Evolutionary conservation across 2,113 vertebrate species (phyloP).

Genomic region (Peromyscus californicus): DNA sequence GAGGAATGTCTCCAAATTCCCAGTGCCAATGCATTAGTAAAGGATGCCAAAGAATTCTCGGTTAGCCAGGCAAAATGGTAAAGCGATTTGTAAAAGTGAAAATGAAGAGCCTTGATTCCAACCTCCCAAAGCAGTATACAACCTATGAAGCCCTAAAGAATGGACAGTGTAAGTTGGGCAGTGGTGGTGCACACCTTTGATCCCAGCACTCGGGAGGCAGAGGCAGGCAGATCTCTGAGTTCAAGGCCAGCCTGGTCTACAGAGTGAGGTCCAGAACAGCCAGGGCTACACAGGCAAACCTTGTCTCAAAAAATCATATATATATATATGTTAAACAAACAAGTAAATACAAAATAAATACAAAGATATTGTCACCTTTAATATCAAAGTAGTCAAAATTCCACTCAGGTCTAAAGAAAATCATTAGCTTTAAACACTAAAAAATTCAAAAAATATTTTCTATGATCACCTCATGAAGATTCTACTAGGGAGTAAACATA

Average conservation of each 20-base stretch:
- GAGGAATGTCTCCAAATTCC: neutral
- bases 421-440: slow-evolving; percentile 30
- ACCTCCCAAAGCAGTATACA: neutral
- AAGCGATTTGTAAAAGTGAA: neutral
- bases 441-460: neutral
- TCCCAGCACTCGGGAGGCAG: neutral
- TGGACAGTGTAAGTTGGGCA: neutral
- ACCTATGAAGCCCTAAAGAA: neutral
- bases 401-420: slow-evolving; percentile 1
- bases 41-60: neutral
- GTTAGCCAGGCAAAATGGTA: neutral
- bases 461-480: neutral
- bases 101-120: slow-evolving; percentile 13
- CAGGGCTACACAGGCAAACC: neutral
- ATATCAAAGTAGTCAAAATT: neutral
- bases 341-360: neutral
- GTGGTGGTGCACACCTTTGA: neutral
- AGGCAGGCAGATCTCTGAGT: neutral
- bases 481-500: neutral
- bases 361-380: neutral
- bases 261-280: neutral
- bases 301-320: neutral
- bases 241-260: neutral
- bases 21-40: neutral
- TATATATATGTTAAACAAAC: neutral